Conservation (phyloP, 2,888 invertebrate genomes). For the Halocaridina rubra region DNA sequence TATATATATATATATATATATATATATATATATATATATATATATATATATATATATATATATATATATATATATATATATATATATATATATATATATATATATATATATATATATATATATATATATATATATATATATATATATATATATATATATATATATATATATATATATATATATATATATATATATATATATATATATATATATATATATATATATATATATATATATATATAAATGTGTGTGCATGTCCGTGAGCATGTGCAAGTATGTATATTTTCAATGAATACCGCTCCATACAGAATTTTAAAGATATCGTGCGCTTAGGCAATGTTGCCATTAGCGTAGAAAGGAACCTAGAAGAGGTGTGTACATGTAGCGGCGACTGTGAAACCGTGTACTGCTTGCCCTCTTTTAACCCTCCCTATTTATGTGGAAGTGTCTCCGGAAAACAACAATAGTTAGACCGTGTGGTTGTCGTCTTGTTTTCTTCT, state of each 20-base stretch:
- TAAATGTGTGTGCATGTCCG: background rate
- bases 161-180: background rate
- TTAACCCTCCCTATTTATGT: too few species aligned
- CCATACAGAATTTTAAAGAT: too few species aligned
- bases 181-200: background rate
- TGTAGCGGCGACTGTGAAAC: too few species aligned
- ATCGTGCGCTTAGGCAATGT: too few species aligned
- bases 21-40: background rate
- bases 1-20: background rate
- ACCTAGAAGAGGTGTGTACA: too few species aligned
- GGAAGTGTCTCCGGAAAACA: too few species aligned
- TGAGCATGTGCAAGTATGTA: too few species aligned
- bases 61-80: constrained; percentile 9
- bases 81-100: constrained; percentile 28
- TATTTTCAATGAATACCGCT: too few species aligned
- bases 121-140: background rate
- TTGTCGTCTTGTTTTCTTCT: too few species aligned
- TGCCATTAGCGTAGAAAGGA: too few species aligned
- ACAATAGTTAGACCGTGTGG: too few species aligned
- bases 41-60: background rate
- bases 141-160: background rate
- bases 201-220: constrained; percentile 12
- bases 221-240: constrained; percentile 9
- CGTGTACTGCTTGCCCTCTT: too few species aligned
- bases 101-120: constrained; percentile 29